phyloP scores from a whole-genome alignment of 2,888 invertebrate genomes.

The Clivina fossor region DNA sequence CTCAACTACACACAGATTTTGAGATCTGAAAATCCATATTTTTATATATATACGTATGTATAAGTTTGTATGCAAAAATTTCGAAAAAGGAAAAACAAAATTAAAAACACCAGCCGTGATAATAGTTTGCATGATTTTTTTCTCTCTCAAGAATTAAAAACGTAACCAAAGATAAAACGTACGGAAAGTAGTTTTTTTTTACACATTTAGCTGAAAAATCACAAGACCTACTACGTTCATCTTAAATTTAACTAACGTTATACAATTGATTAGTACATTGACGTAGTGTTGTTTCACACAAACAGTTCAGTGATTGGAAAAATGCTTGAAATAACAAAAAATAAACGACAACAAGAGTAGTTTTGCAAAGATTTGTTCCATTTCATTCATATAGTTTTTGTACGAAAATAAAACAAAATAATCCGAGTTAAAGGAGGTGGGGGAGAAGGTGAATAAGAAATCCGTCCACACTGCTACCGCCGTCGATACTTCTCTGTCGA shows the following conservation, averaged over 20 bases:
- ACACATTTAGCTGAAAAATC: slow-evolving; percentile 36
- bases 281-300: slow-evolving; percentile 18
- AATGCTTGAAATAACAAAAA: too few species aligned
- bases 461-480: not conserved
- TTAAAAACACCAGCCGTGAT: slow-evolving; percentile 20
- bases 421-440: not conserved
- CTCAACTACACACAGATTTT: slow-evolving; percentile 32
- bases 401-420: not conserved
- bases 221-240: slow-evolving; percentile 35
- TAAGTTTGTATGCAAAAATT: slow-evolving; percentile 3
- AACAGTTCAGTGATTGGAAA: too few species aligned
- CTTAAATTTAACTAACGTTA: slow-evolving; percentile 31
- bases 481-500: too few species aligned
- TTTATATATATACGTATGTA: slow-evolving; percentile 1
- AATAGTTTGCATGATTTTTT: slow-evolving; percentile 15
- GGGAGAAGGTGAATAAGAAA: not conserved
- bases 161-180: too few species aligned
- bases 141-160: too few species aligned
- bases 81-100: not conserved
- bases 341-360: too few species aligned
- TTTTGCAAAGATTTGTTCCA: too few species aligned
- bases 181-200: too few species aligned
- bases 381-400: too few species aligned
- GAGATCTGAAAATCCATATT: slow-evolving; percentile 34
- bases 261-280: slow-evolving; percentile 28